Evolutionary conservation across 2,797 vertebrate species (phyloP), one percentile per base, ranked within the genome.

Genomic region (Protosalanx chinensis): DNA sequence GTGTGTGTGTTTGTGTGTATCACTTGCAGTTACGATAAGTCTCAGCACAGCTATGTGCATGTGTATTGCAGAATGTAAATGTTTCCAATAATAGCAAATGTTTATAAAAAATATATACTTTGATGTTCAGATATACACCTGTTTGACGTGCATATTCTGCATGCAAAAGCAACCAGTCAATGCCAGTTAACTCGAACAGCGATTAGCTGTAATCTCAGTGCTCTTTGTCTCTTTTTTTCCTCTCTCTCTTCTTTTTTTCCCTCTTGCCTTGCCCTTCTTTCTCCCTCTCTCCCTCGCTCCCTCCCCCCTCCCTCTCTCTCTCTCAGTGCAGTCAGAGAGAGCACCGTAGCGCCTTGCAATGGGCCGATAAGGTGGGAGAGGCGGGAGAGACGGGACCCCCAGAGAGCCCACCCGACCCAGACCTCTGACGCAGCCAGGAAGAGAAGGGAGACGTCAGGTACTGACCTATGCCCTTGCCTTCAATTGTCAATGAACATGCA

Each of bases 241-340:
- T 30, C 8, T 61, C 23, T 61, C 59, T 29, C 20, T 51, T n/a
- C 27, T 13, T 60, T 49, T 49, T 74, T 35, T 30, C 29, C 41
- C 12, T 56, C n/a, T 57, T 68, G 27, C 56, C n/a, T 7, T 33
- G 70, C 56, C 68, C 41, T 46, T 70, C 72, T 30, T 61, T 67
- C 53, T 35, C 37, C 72, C 60, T 74, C 64, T 74, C 70, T 70
- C 49, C 73, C 56, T 60, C 66, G 71, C 73, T 72, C 20, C 35
- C 56, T 59, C 20, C 29, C 78, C 56, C 65, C 57, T 73, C 35
- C 72, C 70, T 23, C 72, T 86, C 57, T 80, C 59, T 87, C 77
- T 75, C 84, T 87, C 75, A 93, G 92, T 64, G 88, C 90, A 86
- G 87, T 76, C 89, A 91, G 88, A 88, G 89, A 89, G 84, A 88